Evolutionary conservation across 2,888 invertebrate species (phyloP).

Genomic region (Lasioglossum pauxillum): DNA sequence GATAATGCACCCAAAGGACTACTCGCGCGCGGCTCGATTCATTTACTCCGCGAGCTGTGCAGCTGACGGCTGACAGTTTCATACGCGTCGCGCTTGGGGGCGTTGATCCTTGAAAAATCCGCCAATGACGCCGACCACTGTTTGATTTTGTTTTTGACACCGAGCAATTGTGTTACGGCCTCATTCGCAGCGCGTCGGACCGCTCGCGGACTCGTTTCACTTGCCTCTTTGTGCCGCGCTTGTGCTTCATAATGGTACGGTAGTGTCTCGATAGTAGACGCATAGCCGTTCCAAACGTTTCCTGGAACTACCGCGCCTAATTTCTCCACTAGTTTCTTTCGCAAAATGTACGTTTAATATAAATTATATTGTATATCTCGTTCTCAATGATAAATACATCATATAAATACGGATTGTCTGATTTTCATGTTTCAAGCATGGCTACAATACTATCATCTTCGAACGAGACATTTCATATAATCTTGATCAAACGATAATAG

Average conservation of each 20-base stretch:
- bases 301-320: no score
- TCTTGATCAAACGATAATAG: no score
- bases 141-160: constrained; percentile 15
- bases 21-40: constrained; percentile 34
- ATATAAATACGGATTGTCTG: no score
- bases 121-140: background rate
- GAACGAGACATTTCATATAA: no score
- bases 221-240: background rate
- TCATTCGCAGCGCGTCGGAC: background rate
- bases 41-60: constrained; percentile 32
- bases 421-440: no score
- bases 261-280: background rate
- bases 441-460: no score
- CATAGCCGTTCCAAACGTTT: no score
- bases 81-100: background rate
- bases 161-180: background rate
- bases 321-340: background rate
- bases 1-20: constrained; percentile 12
- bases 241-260: background rate
- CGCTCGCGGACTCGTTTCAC: background rate
- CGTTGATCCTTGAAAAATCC: constrained; percentile 30
- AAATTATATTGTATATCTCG: no score
- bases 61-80: constrained; percentile 45
- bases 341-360: no score
- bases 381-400: no score